phyloP scores from a whole-genome alignment of 2,888 invertebrate species.

The Drosophila subsilvestris region DNA sequence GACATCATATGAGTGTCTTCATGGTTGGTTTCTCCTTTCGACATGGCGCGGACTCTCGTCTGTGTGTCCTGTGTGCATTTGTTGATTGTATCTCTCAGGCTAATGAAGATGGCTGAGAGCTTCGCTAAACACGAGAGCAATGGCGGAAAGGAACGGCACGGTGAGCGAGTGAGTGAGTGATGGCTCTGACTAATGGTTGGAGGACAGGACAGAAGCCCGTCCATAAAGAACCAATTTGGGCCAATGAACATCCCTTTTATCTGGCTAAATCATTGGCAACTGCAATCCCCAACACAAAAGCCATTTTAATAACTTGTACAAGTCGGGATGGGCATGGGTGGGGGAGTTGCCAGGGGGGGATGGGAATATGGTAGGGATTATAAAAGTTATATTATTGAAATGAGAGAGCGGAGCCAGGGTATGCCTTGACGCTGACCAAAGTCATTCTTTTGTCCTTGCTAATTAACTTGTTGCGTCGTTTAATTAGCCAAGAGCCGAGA shows the following conservation, averaged over 20 bases:
- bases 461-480: constrained; percentile 78
- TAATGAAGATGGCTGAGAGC: constrained; percentile 69
- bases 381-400: constrained; percentile 61
- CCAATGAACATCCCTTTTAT: constrained; percentile 35
- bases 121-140: constrained; percentile 31
- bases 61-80: constrained; percentile 53
- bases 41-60: not conserved
- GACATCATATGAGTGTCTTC: constrained; percentile 31
- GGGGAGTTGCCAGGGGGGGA: not conserved
- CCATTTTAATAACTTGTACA: constrained; percentile 49
- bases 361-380: not conserved
- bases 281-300: constrained; percentile 8
- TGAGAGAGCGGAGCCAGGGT: constrained; percentile 49
- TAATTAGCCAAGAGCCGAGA: constrained; percentile 62
- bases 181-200: not conserved
- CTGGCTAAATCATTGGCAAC: constrained; percentile 53
- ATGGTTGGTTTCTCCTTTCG: constrained; percentile 20
- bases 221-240: constrained; percentile 42
- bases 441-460: constrained; percentile 56
- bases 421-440: constrained; percentile 55
- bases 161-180: not conserved
- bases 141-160: constrained; percentile 16
- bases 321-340: constrained; percentile 16
- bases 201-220: not conserved
- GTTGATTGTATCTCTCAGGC: constrained; percentile 62